Conservation (phyloP, 2,888 invertebrate species). For the Petrolisthes manimaculis region DNA sequence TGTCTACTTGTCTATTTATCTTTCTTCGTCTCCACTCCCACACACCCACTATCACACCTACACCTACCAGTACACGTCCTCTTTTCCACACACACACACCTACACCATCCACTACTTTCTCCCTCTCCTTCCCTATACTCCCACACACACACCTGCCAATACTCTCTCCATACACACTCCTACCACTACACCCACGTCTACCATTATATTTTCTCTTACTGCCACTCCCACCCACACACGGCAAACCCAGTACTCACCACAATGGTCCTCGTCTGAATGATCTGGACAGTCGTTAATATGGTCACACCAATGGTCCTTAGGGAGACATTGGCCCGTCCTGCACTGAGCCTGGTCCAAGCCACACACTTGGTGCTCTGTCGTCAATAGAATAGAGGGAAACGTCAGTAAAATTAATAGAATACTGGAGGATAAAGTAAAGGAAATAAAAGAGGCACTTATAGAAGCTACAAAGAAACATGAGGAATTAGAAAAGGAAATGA, state of each 20-base stretch:
- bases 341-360: slow-evolving; percentile 68
- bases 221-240: background rate
- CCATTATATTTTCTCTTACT: background rate
- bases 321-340: slow-evolving; percentile 70
- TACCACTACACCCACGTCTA: background rate
- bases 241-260: slow-evolving; percentile 68
- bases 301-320: slow-evolving; percentile 70
- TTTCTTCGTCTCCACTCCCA: background rate
- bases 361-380: slow-evolving; percentile 68
- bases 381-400: too few relatives aligned
- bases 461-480: too few relatives aligned
- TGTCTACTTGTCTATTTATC: too few relatives aligned
- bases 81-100: too few relatives aligned
- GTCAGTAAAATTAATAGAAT: too few relatives aligned
- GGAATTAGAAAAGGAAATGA: too few relatives aligned
- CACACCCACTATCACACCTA: background rate
- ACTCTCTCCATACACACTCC: background rate
- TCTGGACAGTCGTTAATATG: slow-evolving; percentile 71
- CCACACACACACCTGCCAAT: background rate
- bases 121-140: background rate
- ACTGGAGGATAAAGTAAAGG: too few relatives aligned
- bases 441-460: too few relatives aligned
- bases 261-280: slow-evolving; percentile 71
- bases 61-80: too few relatives aligned
- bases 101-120: background rate